These are phyloP conservation scores for Corticium candelabrum DNA, from an alignment of 37 sponge, comb jelly and placozoan genomes.

Conservation along the genomic window DNA sequence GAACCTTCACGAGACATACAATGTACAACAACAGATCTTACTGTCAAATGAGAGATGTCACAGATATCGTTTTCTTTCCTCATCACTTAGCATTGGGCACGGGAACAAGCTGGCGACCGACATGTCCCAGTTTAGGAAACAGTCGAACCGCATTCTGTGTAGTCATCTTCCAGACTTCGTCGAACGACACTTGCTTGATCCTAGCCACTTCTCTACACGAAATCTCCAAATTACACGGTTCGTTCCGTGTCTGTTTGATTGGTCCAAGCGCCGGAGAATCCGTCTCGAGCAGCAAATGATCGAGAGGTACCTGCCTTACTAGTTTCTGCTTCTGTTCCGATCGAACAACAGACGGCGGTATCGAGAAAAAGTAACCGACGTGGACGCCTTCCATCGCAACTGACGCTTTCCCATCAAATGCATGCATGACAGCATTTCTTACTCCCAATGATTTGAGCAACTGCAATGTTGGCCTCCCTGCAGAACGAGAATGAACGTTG, in stretches of 20 bases:
- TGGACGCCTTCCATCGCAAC: constrained; percentile 15
- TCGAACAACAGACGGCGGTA: constrained; percentile 21
- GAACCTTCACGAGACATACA: no score
- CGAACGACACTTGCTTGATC: not conserved
- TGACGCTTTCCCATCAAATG: constrained; percentile 25
- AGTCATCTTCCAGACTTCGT: constrained; percentile 14
- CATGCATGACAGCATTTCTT: constrained; percentile 20
- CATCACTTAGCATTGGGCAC: no score
- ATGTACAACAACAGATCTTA: no score
- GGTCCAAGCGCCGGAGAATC: constrained; percentile 35
- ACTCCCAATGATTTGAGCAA: constrained; percentile 6
- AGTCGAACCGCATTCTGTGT: constrained; percentile 25
- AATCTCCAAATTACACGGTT: constrained; percentile 9
- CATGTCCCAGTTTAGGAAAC: constrained; percentile 12
- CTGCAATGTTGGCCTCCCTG: constrained; percentile 19
- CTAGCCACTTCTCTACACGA: constrained; percentile 10
- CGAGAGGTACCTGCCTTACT: constrained; percentile 18
- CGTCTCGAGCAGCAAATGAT: constrained; percentile 23
- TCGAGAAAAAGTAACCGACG: constrained; percentile 25
- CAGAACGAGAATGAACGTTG: constrained; percentile 30
- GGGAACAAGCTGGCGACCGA: no score
- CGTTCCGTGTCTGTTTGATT: constrained; percentile 14
- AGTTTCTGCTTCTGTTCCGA: constrained; percentile 17
- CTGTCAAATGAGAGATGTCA: no score
- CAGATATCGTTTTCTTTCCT: no score